Base-by-base conservation (phyloP, 2,113 vertebrate species). In the Mesocricetus auratus region DNA sequence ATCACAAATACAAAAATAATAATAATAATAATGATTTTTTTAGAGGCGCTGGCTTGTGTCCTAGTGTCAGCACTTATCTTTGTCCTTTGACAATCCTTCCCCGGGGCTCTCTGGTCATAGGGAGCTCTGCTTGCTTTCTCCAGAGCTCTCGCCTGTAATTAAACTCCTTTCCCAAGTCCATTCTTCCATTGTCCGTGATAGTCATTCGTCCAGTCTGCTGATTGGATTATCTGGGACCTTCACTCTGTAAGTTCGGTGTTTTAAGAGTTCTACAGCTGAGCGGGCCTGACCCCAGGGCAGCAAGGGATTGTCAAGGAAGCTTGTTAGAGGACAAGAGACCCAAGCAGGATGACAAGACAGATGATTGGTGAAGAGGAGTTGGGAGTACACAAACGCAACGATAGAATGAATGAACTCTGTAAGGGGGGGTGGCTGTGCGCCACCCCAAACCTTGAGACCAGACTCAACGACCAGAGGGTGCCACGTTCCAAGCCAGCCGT, bases 381-480 rank as follows among this genome's bases (percentile, higher is more conserved):
- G 62, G 1, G 86, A 94, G 96, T 92, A 12, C 88, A 82, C 88
- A 93, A 90, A 69, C 3, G 89, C 74, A 62, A 24, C 47, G 56
- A 17, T 10, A 2, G 1, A 12, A 5, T n/a, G 11, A 58, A 7
- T 42, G 87, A 8, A 39, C 56, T 15, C 11, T 7, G 53, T 21
- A 39, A 75, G 19, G 0, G 10, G 29, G 86, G 50, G 50, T 6
- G 31, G 16, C 17, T 13, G 0, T 11, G 17, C 7, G 36, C 19
- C 1, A 26, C 53, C 66, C 45, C 15, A 56, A 53, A n/a, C 10
- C 50, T 15, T 21, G 24, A 53, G 50, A 39, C 5, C 95, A 58
- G 56, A 62, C 33, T 39, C 9, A 3, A 81, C 7, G 42, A 26
- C 24, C 81, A 62, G n/a, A 39, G 36, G n/a, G n/a, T 62, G 12